Evolutionary conservation across 2,113 vertebrate genomes (phyloP), one percentile per base, ranked within the genome.

Genomic region (Phalacrocorax brasilianus): DNA sequence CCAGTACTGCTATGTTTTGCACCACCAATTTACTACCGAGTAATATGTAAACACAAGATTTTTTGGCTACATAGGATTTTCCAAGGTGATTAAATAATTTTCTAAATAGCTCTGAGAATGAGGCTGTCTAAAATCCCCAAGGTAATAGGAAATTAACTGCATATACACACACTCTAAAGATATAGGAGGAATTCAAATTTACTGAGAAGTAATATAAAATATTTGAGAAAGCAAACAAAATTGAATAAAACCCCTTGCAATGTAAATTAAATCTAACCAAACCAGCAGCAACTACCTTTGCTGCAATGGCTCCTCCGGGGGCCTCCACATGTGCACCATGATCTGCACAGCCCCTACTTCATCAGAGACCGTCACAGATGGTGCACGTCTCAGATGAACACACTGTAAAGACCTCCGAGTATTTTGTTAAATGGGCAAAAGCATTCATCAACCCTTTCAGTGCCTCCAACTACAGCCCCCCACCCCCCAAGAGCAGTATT

Each of bases 1-100:
- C 62, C 71, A 11, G 62, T 7, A 21, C 35, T 74, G 74, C 79
- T 91, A 38, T 59, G 38, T 91, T 93, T 93, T 93, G 82, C 73
- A 72, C 63, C 74, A n/a, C 81, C 35, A 30, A n/a, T 89, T 92
- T 89, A 89, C 84, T 89, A 76, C 83, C 0, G 1, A 94, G 79
- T 72, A 85, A 73, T 92, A 89, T 89, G 87, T 79, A 96, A 95
- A 90, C 85, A 81, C 32, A 58, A 59, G 59, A 59, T 50, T 82
- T 86, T 88, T 81, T 50, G 76, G 87, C 83, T 87, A 66, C 80
- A 21, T 6, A 63, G 91, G 75, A 62, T 91, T 95, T 97, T 94
- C 81, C 78, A 94, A 93, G 94, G 96, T 95, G 93, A 91, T 97
- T 93, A 94, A 93, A 88, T 59, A 52, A 93, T 93, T 90, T 93